Conservation (phyloP, 2,797 vertebrate genomes). For the Sebastiscus tertius region DNA sequence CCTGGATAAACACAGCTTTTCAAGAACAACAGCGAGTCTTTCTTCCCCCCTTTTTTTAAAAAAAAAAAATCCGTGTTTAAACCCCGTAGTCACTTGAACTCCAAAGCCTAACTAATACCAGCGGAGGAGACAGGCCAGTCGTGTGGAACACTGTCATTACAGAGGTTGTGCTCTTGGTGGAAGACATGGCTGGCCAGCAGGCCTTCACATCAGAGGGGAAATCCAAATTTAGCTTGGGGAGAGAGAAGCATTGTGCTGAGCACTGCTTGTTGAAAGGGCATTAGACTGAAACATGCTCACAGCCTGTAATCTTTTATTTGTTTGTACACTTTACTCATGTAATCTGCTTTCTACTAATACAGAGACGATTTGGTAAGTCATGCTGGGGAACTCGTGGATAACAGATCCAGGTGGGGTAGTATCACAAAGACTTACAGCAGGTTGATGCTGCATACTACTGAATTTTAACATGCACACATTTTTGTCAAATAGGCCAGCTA, state of each 20-base stretch:
- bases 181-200: slow-evolving; percentile 71
- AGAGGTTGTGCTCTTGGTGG: slow-evolving; percentile 74
- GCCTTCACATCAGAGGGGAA: slow-evolving; percentile 63
- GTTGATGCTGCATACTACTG: slow-evolving; percentile 8
- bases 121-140: slow-evolving; percentile 76
- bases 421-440: slow-evolving; percentile 25
- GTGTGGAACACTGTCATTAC: slow-evolving; percentile 75
- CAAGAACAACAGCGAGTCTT: slow-evolving; percentile 87
- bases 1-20: slow-evolving; percentile 91
- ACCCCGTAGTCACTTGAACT: slow-evolving; percentile 86
- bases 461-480: not conserved
- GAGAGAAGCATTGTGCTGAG: slow-evolving; percentile 76
- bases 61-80: slow-evolving; percentile 76
- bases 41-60: slow-evolving; percentile 46
- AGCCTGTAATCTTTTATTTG: slow-evolving; percentile 85
- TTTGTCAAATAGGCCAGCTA: not conserved
- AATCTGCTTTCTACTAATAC: slow-evolving; percentile 81
- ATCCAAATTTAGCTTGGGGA: slow-evolving; percentile 77
- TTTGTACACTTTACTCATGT: slow-evolving; percentile 82
- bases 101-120: slow-evolving; percentile 83
- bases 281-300: slow-evolving; percentile 83
- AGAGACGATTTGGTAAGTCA: slow-evolving; percentile 67
- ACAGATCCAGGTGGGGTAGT: slow-evolving; percentile 64
- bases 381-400: slow-evolving; percentile 50
- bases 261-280: slow-evolving; percentile 80